These are phyloP conservation scores for Hemitrygon akajei DNA, from an alignment of 2,797 vertebrate species.

Conservation along the genomic window DNA sequence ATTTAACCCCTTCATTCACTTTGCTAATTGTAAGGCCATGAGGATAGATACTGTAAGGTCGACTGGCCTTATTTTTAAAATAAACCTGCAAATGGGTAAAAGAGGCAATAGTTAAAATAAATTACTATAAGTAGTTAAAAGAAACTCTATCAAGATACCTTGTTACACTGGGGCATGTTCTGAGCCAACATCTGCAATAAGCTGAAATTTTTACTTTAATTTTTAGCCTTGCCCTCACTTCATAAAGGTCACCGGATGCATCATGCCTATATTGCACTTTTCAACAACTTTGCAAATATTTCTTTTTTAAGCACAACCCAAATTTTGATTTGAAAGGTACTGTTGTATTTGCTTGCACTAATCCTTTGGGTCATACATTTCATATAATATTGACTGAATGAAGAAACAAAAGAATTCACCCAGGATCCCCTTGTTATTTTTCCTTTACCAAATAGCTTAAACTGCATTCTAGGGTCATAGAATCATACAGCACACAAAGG, in stretches of 20 bases:
- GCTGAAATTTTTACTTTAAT: not conserved
- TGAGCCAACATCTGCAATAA: not conserved
- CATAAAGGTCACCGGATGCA: not conserved
- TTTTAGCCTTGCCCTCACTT: not conserved
- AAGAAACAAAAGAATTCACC: too few relatives aligned
- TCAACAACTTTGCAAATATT: not conserved
- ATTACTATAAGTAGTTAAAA: not conserved
- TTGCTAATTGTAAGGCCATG: slow-evolving; percentile 85
- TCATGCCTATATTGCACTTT: not conserved
- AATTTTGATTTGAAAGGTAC: not conserved
- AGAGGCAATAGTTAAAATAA: not conserved
- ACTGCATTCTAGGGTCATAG: not conserved
- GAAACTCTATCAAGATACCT: not conserved
- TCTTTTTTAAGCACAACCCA: not conserved
- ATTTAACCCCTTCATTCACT: slow-evolving; percentile 68
- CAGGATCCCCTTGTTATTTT: not conserved
- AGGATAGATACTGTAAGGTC: slow-evolving; percentile 89
- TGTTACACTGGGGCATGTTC: not conserved
- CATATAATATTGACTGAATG: not conserved
- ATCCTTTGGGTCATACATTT: not conserved
- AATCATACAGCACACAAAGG: too few relatives aligned
- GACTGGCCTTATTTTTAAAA: slow-evolving; percentile 89
- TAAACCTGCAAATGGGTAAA: slow-evolving; percentile 64
- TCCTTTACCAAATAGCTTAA: not conserved
- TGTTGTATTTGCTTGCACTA: not conserved